phyloP scores from a whole-genome alignment of 2,888 invertebrate species.

The Erebia epiphron region DNA sequence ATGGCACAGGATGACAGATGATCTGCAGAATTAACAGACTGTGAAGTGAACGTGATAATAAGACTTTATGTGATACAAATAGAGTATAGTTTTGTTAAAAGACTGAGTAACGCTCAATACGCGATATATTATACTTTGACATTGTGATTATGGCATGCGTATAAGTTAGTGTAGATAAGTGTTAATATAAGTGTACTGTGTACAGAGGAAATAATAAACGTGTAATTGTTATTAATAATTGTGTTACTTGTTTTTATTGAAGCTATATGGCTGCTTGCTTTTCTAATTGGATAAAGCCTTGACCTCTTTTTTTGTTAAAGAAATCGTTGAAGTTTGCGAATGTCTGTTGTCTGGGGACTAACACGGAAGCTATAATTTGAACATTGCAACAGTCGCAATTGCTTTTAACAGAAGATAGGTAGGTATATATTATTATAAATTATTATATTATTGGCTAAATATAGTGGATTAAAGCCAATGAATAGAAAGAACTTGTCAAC shows the following conservation, averaged over 20 bases:
- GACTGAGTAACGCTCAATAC: neutral
- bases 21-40: neutral
- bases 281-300: neutral
- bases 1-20: conserved; percentile 60
- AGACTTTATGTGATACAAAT: conserved; percentile 3
- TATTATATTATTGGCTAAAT: too few relatives aligned
- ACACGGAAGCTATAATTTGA: too few relatives aligned
- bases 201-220: neutral
- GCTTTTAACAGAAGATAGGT: too few relatives aligned
- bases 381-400: too few relatives aligned
- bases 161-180: neutral
- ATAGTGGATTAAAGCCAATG: too few relatives aligned
- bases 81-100: conserved; percentile 3
- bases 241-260: neutral
- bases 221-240: neutral
- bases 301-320: neutral
- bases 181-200: neutral
- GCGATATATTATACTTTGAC: neutral
- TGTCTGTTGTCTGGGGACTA: neutral
- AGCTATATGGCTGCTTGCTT: neutral
- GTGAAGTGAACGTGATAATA: conserved; percentile 18
- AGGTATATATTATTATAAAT: too few relatives aligned
- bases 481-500: too few relatives aligned
- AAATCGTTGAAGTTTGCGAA: neutral
- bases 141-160: neutral